Conservation (phyloP, 1,140 invertebrate genomes). For the Drosophila nikananu region DNA sequence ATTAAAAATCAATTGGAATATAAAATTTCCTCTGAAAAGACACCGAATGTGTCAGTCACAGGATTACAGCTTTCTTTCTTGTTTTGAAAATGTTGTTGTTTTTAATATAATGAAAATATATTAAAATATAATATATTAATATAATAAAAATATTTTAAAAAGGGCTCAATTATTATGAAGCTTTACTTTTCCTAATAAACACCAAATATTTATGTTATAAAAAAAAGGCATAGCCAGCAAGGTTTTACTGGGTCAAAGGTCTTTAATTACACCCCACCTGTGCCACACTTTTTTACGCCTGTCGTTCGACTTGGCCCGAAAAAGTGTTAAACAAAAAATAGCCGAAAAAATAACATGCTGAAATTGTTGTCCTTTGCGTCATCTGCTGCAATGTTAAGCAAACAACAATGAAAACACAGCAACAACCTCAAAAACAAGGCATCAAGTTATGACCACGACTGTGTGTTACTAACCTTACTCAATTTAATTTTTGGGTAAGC, state of each 20-base stretch:
- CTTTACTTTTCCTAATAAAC: not conserved
- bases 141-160: not conserved
- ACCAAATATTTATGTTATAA: not conserved
- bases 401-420: slow-evolving; percentile 46
- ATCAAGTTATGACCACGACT: slow-evolving; percentile 75
- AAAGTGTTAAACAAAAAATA: slow-evolving; percentile 5
- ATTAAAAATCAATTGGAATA: not conserved
- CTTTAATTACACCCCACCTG: slow-evolving; percentile 9
- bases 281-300: slow-evolving; percentile 28
- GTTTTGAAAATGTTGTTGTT: not conserved
- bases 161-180: not conserved
- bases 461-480: slow-evolving; percentile 81
- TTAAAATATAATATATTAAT: not conserved
- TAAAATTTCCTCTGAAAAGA: too few relatives aligned
- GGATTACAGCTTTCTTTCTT: not conserved
- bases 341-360: slow-evolving; percentile 13
- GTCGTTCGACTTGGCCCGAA: slow-evolving; percentile 5
- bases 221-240: not conserved
- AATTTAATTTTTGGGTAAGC: slow-evolving; percentile 60
- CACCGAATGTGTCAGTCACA: too few relatives aligned
- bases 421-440: slow-evolving; percentile 25
- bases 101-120: not conserved
- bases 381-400: slow-evolving; percentile 70
- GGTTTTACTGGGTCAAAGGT: slow-evolving; percentile 3
- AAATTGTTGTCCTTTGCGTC: slow-evolving; percentile 76